Base-by-base conservation (phyloP, 2,113 vertebrate genomes). In the Notarius lentiginosus region DNA sequence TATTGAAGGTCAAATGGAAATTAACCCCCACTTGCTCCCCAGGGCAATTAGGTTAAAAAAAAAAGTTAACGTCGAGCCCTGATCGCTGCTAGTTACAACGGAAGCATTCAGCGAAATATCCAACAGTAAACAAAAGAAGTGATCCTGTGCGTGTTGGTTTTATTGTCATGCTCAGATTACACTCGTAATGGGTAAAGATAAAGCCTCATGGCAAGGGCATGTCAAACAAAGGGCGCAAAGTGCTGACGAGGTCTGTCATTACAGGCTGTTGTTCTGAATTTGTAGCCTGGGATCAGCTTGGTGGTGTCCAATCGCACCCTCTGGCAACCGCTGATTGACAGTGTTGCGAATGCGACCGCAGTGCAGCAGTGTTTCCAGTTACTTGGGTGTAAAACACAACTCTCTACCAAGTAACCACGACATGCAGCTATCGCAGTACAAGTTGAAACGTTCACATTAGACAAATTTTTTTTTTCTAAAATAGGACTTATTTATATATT, bases 21-120 rank as follows among this genome's bases (percentile, higher is more conserved):
- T 41, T 41, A 41, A 41, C 41, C 41, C 41, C 41, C 41, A 41
- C 41, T 41, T 41, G 41, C 41, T 4, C 41, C 41, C 41, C 41
- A 41, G 41, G 41, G 41, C 41, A 41, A 41, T 41, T 41, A 41
- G 41, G 41, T 41, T 41, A 30, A 30, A 30, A 30, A 30, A 30
- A 41, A 41, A 41, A 41, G 41, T 41, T 41, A 41, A 41, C 4
- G 41, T 41, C 41, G 41, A 41, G 41, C 41, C 41, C 41, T 41
- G 41, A 41, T 41, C 41, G 41, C 12, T 70, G 86, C 90, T 92
- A 92, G 91, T 91, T 90, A 91, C 90, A 92, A 90, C 75, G 84
- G 91, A 92, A 90, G 92, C 91, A 93, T 87, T 89, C 87, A 18
- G 90, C 89, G 93, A 93, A 94, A 88, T 91, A 91, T 87, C 84